Base-by-base conservation (phyloP, 2,113 vertebrate species). In the Rhea americana region DNA sequence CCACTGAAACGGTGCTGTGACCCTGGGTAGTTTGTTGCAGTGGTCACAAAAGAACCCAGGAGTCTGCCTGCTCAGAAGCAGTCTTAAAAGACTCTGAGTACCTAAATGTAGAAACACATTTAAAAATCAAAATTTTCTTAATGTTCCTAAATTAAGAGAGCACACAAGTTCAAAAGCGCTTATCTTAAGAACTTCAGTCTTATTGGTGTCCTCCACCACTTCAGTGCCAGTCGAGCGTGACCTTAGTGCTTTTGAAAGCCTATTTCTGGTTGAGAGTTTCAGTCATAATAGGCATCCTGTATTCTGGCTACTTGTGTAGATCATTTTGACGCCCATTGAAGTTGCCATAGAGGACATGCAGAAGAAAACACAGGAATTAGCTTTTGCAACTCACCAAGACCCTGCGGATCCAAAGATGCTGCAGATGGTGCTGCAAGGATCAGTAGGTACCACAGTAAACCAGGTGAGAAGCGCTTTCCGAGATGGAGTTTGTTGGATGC, bases 301-400 rank as follows among this genome's bases (percentile, higher is more conserved):
- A 0, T 91, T 82, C 66, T 92, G 74, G 13, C 63, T 79, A 4
- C 74, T 93, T 89, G 28, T 63, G 47, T 87, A 99, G 99, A 98
- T 99, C 75, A 99, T 99, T 95, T 97, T 99, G 96, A 99, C 98
- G 2, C 99, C 99, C 87, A 99, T 99, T 21, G 99, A 99, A 97
- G 99, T 99, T 39, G 99, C 99, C n/a, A 99, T 99, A 47, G 99
- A 99, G 95, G 99, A 99, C 95, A 99, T 99, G 99, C 99, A 99
- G 97, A 99, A 99, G 96, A 99, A 99, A 97, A 99, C 99, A 8
- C 99, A 99, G 90, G 99, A 99, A 94, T 50, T 99, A 90, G 99
- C 99, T 53, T 99, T 99, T 70, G 99, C 99, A 80, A 99, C 99
- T 51, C 99, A 99, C 95, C 99, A 99, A 93, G 99, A 99, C 90